Percentiles rank a stretch among this genome's conserved stretches.
These are phyloP conservation scores for Parotocinclus haroldoi DNA, from an alignment of 2,797 vertebrate species.

Conservation along the genomic window DNA sequence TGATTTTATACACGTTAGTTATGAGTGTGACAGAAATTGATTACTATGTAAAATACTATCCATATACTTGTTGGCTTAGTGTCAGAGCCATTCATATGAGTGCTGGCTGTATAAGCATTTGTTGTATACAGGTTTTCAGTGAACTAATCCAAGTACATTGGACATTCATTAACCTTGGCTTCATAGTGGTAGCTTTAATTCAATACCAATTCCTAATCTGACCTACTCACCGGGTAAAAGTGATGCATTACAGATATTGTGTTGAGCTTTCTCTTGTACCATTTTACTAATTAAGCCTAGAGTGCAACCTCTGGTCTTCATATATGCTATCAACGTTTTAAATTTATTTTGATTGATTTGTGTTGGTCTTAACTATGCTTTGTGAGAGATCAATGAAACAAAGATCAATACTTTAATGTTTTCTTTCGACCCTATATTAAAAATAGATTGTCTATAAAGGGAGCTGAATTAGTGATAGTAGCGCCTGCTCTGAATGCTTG, in stretches of 20 bases:
- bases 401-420: slow-evolving; percentile 90
- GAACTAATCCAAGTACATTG: slow-evolving; percentile 70
- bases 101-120: not conserved
- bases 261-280: slow-evolving; percentile 9
- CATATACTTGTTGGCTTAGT: no score
- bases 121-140: slow-evolving; percentile 66
- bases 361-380: slow-evolving; percentile 94
- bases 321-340: slow-evolving; percentile 85
- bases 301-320: slow-evolving; percentile 65
- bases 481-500: slow-evolving; percentile 77
- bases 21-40: no score
- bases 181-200: slow-evolving; percentile 71
- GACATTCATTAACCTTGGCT: slow-evolving; percentile 64
- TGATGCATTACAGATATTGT: slow-evolving; percentile 45
- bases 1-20: no score
- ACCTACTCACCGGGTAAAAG: slow-evolving; percentile 49
- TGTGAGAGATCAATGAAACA: slow-evolving; percentile 86
- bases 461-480: slow-evolving; percentile 76
- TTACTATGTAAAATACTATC: no score
- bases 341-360: slow-evolving; percentile 94
- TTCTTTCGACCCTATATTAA: slow-evolving; percentile 88
- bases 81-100: no score
- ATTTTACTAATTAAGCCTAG: slow-evolving; percentile 78
- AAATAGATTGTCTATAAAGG: slow-evolving; percentile 87
- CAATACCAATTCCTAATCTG: slow-evolving; percentile 76